Percentiles rank a stretch among this genome's conserved stretches.
Conservation (phyloP, 2,888 invertebrate species). For the Eilema depressum region DNA sequence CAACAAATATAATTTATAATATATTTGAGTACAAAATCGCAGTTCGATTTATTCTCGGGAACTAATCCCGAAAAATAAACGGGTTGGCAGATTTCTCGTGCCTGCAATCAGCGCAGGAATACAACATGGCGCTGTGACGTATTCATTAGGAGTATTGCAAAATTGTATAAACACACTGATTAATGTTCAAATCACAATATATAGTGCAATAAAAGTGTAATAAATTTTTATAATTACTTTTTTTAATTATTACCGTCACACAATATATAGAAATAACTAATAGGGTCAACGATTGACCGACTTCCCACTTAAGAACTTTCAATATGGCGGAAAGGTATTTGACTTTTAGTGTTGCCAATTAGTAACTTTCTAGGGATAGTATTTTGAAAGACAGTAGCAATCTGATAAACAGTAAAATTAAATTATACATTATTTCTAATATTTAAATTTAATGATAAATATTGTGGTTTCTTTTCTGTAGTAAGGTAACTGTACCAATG, state of each 20-base stretch:
- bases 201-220: slow-evolving; percentile 67
- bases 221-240: slow-evolving; percentile 67
- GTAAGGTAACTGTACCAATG: too few species aligned
- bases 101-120: slow-evolving; percentile 88
- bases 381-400: background rate
- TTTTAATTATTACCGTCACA: slow-evolving; percentile 63
- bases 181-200: slow-evolving; percentile 57
- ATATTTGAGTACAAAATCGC: slow-evolving; percentile 87
- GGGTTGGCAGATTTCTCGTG: slow-evolving; percentile 87
- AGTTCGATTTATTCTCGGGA: slow-evolving; percentile 84
- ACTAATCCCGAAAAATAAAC: slow-evolving; percentile 86
- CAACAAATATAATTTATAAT: slow-evolving; percentile 85
- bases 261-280: slow-evolving; percentile 73
- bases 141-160: slow-evolving; percentile 83
- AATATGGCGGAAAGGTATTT: slow-evolving; percentile 82
- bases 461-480: background rate
- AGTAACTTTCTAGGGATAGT: background rate
- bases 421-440: background rate
- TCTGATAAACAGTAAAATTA: background rate
- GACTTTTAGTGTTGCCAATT: slow-evolving; percentile 72
- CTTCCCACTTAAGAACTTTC: slow-evolving; percentile 82
- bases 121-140: slow-evolving; percentile 88
- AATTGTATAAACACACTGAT: slow-evolving; percentile 67
- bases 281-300: slow-evolving; percentile 84
- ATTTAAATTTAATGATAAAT: background rate